Percentiles rank a stretch among this genome's conserved stretches.
phyloP scores from a whole-genome alignment of 1,140 invertebrate genomes.

The Dendrolimus kikuchii region DNA sequence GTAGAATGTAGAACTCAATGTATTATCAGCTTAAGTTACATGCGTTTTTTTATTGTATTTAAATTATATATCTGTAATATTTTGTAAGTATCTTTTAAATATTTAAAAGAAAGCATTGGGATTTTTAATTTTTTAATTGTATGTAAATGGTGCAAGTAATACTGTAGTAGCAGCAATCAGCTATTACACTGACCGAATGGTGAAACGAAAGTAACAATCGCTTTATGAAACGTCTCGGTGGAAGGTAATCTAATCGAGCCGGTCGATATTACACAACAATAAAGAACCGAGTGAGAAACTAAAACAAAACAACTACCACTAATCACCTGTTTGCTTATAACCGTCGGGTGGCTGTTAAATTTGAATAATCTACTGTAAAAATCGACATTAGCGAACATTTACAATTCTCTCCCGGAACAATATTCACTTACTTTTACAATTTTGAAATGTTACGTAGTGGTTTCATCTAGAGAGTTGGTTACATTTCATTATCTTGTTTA shows the following conservation, averaged over 20 bases:
- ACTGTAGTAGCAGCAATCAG: constrained; percentile 25
- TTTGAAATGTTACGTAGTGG: too few relatives aligned
- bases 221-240: constrained; percentile 56
- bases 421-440: too few relatives aligned
- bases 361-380: neutral
- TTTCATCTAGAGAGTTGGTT: too few relatives aligned
- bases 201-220: constrained; percentile 65
- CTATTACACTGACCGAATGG: constrained; percentile 25
- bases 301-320: constrained; percentile 19
- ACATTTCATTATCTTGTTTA: too few relatives aligned
- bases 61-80: too few relatives aligned
- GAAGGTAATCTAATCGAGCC: constrained; percentile 50
- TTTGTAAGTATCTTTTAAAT: too few relatives aligned
- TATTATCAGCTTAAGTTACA: too few relatives aligned
- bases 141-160: constrained; percentile 8
- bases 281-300: constrained; percentile 14
- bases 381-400: neutral
- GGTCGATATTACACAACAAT: constrained; percentile 48
- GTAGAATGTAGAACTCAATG: too few relatives aligned
- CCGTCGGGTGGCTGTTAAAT: neutral
- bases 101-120: too few relatives aligned
- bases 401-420: too few relatives aligned
- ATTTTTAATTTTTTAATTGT: constrained; percentile 3
- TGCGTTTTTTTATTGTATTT: too few relatives aligned
- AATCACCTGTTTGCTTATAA: constrained; percentile 16